These are phyloP conservation scores for Zaprionus inermis DNA, from an alignment of 1,140 invertebrate genomes.

Conservation along the genomic window DNA sequence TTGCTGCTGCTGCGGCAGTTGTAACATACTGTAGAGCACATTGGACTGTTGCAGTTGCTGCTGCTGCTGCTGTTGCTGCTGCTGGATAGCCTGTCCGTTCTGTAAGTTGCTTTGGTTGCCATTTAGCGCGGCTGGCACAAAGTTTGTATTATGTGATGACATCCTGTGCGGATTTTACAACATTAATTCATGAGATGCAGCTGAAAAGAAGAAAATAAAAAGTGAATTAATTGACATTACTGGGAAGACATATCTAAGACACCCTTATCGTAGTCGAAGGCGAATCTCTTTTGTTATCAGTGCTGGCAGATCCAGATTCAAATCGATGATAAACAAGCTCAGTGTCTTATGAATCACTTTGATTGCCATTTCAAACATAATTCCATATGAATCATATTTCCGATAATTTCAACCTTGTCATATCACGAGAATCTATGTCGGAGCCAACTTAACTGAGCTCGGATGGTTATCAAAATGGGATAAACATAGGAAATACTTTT, in stretches of 20 bases:
- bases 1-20: constrained; percentile 25
- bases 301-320: neutral
- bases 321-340: neutral
- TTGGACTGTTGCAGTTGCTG: constrained; percentile 29
- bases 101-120: constrained; percentile 50
- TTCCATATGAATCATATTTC: neutral
- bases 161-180: constrained; percentile 49
- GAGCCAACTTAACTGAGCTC: neutral
- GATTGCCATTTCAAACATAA: neutral
- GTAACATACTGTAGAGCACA: neutral
- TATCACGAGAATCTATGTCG: too few species aligned
- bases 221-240: constrained; percentile 17
- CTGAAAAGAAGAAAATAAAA: constrained; percentile 39
- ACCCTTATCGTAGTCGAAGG: constrained; percentile 13
- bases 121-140: constrained; percentile 60
- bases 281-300: neutral
- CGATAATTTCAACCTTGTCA: neutral
- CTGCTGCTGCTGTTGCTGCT: constrained; percentile 29
- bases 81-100: constrained; percentile 60
- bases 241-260: neutral
- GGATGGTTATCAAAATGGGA: neutral
- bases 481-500: neutral
- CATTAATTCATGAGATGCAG: constrained; percentile 68
- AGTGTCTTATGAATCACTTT: neutral
- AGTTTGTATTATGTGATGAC: constrained; percentile 77